Base-by-base conservation (phyloP, 1,140 invertebrate genomes). In the Drosophila melanica region DNA sequence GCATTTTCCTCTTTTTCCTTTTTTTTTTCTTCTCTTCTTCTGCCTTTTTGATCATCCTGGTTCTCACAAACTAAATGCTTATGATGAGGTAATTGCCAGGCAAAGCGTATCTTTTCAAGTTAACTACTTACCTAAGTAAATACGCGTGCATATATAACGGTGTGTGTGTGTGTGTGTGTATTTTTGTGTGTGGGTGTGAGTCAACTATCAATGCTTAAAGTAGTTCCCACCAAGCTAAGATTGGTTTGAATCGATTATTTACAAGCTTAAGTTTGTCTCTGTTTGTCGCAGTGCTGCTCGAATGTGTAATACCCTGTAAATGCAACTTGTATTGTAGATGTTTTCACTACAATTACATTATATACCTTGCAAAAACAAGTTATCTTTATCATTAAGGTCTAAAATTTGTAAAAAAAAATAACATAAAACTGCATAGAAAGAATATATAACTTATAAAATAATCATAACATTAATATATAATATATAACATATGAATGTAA, bases 21-120 rank as follows among this genome's bases (percentile, higher is more conserved):
- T 45, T 54, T 20, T 54, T 44, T 35, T n/a, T 42, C 5, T 57
- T 66, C 39, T 39, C 16, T 47, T 48, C n/a, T 60, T 33, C 6
- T 12, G 45, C 37, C 41, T 58, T 47, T 58, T 30, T n/a, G n/a
- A 47, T 67, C 33, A 41, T 58, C 53, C 30, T 33, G 47, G 23
- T 53, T 69, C 27, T 53, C 51, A 65, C 62, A 55, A 62, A 54
- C 33, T 37, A 54, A 54, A 63, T 70, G 30, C 67, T 70, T 63
- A 12, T 63, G 35, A 41, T 63, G 44, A 35, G 45, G 51, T 71
- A 71, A 71, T 71, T 71, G 60, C 51, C 60, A 71, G 44, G 69
- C 68, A 71, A 71, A 55, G 63, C 70, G 65, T 68, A 73, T 62
- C 57, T 54, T 62, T 69, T 73, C 55, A 73, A 73, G 63, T 68